Conservation (phyloP, 1,140 invertebrate genomes). For the Danaus melanippus region DNA sequence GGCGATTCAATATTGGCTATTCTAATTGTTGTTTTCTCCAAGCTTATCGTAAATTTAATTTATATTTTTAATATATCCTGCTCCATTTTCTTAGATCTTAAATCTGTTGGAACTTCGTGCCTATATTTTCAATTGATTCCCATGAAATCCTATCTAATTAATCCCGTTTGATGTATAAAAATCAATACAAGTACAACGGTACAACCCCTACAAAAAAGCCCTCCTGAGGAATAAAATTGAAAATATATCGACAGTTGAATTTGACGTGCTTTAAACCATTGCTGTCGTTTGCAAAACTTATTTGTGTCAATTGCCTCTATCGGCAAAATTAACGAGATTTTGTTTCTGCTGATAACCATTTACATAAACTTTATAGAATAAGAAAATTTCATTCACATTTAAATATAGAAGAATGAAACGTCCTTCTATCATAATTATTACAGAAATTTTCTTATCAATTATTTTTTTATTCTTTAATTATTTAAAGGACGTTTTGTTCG, state of each 20-base stretch:
- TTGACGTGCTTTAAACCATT: constrained; percentile 42
- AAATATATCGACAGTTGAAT: constrained; percentile 57
- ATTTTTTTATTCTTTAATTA: too few relatives aligned
- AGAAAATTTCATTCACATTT: too few relatives aligned
- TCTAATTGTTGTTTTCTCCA: constrained; percentile 66
- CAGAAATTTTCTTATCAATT: too few relatives aligned
- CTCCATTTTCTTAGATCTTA: not conserved
- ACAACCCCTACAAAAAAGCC: constrained; percentile 23
- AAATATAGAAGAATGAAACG: too few relatives aligned
- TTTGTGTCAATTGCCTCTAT: constrained; percentile 37
- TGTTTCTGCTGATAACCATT: too few relatives aligned
- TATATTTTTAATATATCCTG: constrained; percentile 8
- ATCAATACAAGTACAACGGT: constrained; percentile 25
- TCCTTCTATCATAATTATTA: too few relatives aligned
- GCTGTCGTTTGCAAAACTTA: constrained; percentile 33
- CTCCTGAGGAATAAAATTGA: constrained; percentile 54
- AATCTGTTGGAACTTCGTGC: not conserved
- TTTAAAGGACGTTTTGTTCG: too few relatives aligned
- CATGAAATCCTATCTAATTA: constrained; percentile 32
- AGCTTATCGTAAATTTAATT: constrained; percentile 34
- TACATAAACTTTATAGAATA: too few relatives aligned
- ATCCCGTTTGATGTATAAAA: constrained; percentile 45
- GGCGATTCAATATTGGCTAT: constrained; percentile 65
- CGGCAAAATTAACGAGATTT: too few relatives aligned
- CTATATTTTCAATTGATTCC: not conserved